Evolutionary conservation across 2,797 vertebrate species (phyloP), one percentile per base, ranked within the genome.

Genomic region (Platalea minor): DNA sequence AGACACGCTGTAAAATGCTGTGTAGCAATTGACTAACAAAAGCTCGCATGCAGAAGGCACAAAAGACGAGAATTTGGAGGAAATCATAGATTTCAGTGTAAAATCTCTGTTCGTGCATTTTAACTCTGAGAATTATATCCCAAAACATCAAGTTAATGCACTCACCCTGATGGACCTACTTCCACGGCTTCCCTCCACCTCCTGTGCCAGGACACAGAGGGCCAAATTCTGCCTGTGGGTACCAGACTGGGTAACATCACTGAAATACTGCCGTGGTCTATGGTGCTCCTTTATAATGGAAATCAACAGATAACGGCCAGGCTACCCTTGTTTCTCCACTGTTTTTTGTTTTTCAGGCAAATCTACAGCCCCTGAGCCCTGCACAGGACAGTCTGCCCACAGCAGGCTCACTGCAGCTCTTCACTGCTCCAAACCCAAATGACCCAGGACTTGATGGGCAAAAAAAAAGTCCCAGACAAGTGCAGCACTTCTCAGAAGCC

Each of bases 21-120:
- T 69, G 45, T 85, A 82, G 61, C 50, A 21, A 89, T 17, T 78
- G 72, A 75, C 54, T 95, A 86, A 96, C 37, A 91, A 96, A 95
- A 91, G 75, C 69, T 53, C 9, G 1, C 59, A 75, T 21, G 41
- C 29, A 81, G 64, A 88, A 74, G 45, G 86, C 56, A 68, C 48
- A 91, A 88, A 95, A 88, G 64, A 89, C 64, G 21, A 83, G 6
- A 80, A 92, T 77, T 94, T 2, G 2, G 78, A 88, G 50, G 65
- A 89, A 94, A 88, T 73, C 6, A 65, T 17, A 7, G 17, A 88
- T 72, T 91, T 92, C 54, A 65, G 33, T 69, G 84, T 80, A 89
- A 93, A 92, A 89, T 75, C 29, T 89, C 24, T 29, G 48, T 41
- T 75, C 46, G 20, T 28, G 26, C 20, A 61, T 82, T 90, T 92